These are phyloP conservation scores for Phalloptychus januarius DNA, from an alignment of 2,797 vertebrate genomes.

Conservation along the genomic window DNA sequence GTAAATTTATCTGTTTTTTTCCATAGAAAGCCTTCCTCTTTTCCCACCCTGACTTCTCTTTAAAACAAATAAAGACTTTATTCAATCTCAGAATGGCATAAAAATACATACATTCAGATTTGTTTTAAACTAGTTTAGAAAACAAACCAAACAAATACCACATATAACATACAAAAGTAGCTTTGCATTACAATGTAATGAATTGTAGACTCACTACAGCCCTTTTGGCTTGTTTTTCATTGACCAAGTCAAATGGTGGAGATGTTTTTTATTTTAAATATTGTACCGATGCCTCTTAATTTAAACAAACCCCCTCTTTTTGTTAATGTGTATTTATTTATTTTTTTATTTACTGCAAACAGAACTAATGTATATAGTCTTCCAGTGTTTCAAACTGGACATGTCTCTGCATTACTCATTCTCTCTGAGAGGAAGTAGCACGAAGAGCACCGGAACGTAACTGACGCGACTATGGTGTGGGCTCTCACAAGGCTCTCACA, in stretches of 20 bases:
- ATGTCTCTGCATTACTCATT: neutral
- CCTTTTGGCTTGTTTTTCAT: neutral
- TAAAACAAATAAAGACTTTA: neutral
- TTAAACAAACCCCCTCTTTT: neutral
- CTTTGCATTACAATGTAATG: neutral
- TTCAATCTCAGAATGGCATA: neutral
- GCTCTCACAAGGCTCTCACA: neutral
- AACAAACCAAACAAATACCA: neutral
- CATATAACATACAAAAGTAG: neutral
- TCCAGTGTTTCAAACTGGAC: neutral
- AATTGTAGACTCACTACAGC: neutral
- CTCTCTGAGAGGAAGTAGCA: neutral
- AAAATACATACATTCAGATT: neutral
- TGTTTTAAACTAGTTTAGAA: neutral
- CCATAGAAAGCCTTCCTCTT: neutral
- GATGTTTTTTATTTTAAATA: neutral
- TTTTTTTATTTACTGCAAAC: neutral
- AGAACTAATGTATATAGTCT: neutral
- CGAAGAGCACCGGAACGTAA: too few species aligned
- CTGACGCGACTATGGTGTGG: neutral
- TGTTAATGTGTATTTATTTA: neutral
- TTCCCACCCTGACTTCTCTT: neutral
- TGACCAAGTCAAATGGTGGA: neutral
- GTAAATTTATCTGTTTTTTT: conserved; percentile 49
- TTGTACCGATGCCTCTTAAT: neutral